phyloP scores from a whole-genome alignment of 2,797 vertebrate species.

The Sebastes umbrosus region DNA sequence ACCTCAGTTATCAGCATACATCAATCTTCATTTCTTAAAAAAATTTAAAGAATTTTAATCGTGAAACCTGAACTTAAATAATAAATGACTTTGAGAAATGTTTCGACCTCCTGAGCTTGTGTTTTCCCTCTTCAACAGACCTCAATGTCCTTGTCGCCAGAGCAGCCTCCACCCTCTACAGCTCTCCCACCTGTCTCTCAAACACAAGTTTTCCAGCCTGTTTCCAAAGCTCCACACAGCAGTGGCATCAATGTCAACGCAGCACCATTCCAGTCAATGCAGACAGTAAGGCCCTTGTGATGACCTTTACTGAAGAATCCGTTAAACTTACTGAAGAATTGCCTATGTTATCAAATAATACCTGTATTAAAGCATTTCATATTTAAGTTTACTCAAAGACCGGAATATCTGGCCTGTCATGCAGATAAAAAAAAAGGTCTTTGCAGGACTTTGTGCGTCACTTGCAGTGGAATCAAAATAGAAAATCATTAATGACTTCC shows the following conservation, averaged over 20 bases:
- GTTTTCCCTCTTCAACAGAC: conserved; percentile 78
- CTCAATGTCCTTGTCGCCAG: conserved; percentile 90
- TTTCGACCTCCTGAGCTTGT: not conserved
- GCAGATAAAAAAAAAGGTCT: not conserved
- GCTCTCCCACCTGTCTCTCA: conserved; percentile 89
- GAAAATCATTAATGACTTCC: conserved; percentile 15
- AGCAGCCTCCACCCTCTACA: conserved; percentile 89
- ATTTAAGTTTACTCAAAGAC: not conserved
- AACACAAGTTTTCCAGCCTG: conserved; percentile 93
- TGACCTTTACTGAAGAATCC: not conserved
- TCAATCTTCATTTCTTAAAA: not conserved
- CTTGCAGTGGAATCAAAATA: not conserved
- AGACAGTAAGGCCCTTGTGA: conserved; percentile 85
- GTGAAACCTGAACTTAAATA: not conserved
- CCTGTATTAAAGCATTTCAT: not conserved
- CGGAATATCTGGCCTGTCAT: not conserved
- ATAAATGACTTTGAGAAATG: not conserved
- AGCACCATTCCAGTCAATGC: conserved; percentile 99
- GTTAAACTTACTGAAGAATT: not conserved
- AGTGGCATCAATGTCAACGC: conserved; percentile 98
- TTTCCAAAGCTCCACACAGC: conserved; percentile 94
- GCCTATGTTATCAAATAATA: not conserved
- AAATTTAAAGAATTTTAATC: not conserved
- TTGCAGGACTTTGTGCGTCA: not conserved
- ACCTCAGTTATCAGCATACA: not conserved